These are phyloP conservation scores for Acrobasis repandana DNA, from an alignment of 2,888 invertebrate genomes.

Conservation along the genomic window DNA sequence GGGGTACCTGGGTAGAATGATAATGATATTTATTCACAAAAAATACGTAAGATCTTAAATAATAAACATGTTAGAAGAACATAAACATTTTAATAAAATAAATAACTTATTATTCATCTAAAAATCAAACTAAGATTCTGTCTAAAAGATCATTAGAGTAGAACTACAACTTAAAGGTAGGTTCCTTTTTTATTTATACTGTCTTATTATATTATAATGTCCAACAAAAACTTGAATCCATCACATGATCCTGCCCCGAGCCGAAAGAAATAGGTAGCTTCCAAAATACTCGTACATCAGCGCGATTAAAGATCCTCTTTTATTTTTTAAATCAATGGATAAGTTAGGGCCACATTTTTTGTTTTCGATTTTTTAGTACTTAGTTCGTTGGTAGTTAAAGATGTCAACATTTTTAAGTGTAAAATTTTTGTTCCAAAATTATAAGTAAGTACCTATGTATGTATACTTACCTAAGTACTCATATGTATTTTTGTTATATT, in stretches of 20 bases:
- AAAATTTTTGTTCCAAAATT: slow-evolving; percentile 4
- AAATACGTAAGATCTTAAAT: too few species aligned
- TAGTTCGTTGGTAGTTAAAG: slow-evolving; percentile 38
- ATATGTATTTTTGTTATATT: too few species aligned
- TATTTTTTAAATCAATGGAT: slow-evolving; percentile 46
- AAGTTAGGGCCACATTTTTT: slow-evolving; percentile 51
- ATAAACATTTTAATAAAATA: too few species aligned
- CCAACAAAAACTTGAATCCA: slow-evolving; percentile 10
- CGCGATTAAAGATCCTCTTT: slow-evolving; percentile 57
- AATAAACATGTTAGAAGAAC: too few species aligned
- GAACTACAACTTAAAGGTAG: not conserved
- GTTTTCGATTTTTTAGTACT: slow-evolving; percentile 36
- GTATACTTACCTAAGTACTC: too few species aligned
- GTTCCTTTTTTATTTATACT: not conserved
- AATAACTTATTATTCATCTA: too few species aligned
- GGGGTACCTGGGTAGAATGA: too few species aligned
- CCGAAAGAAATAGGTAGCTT: slow-evolving; percentile 58
- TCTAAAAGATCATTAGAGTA: too few species aligned
- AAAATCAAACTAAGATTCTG: too few species aligned
- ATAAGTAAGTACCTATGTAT: too few species aligned
- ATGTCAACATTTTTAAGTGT: slow-evolving; percentile 46
- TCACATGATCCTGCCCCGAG: slow-evolving; percentile 10
- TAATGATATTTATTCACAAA: too few species aligned
- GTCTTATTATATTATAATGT: slow-evolving; percentile 2
- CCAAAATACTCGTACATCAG: slow-evolving; percentile 55